These are phyloP conservation scores for Dolichopus griseipennis DNA, from an alignment of 2,888 invertebrate species.

Conservation along the genomic window DNA sequence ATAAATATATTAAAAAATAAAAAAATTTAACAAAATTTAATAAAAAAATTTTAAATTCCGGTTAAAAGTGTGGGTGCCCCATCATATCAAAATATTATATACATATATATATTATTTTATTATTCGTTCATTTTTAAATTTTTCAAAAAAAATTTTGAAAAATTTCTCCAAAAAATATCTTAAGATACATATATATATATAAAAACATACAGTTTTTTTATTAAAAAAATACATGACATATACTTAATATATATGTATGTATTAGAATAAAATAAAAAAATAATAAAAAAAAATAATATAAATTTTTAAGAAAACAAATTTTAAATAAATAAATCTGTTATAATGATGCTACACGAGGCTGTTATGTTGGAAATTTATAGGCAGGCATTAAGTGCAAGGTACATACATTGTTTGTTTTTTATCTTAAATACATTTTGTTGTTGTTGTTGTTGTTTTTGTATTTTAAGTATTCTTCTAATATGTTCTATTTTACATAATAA, in stretches of 20 bases:
- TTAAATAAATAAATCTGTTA: conserved; percentile 19
- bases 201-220: not conserved
- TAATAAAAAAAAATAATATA: conserved; percentile 9
- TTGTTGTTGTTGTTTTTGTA: no score
- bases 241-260: conserved; percentile 7
- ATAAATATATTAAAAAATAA: no score
- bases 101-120: conserved; percentile 11
- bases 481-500: no score
- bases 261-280: conserved; percentile 10
- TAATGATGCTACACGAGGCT: conserved; percentile 46
- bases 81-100: conserved; percentile 1
- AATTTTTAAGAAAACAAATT: conserved; percentile 8
- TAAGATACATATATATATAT: not conserved
- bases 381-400: conserved; percentile 44
- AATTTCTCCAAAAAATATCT: not conserved
- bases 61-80: conserved; percentile 2
- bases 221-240: no score
- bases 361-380: conserved; percentile 46
- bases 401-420: conserved; percentile 22
- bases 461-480: no score
- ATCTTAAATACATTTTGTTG: no score
- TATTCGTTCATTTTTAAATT: no score
- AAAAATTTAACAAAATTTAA: not conserved
- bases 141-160: no score
- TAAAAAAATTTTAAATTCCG: not conserved